Evolutionary conservation across 2,113 vertebrate species (phyloP), one percentile per base, ranked within the genome.

Genomic region (Phyllostomus hastatus): DNA sequence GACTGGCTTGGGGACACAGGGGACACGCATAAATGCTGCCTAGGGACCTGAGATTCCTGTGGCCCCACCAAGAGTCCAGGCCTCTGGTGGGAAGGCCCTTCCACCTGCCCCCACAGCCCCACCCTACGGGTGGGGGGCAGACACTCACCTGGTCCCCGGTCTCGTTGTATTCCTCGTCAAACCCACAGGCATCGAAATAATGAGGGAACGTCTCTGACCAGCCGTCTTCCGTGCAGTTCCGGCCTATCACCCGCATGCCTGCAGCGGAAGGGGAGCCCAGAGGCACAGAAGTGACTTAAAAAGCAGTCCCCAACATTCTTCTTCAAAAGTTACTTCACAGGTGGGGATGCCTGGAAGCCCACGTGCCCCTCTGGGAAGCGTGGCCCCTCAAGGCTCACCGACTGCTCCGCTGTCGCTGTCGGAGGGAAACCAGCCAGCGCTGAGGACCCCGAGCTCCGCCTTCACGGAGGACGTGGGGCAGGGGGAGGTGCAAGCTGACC

Each of bases 121-220:
- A 52, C 46, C 81, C 46, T 35, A 22, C 8, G 1, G 26, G 10
- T 2, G 1, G 3, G 11, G 15, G 20, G 10, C 35, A 43, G 43
- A 59, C 11, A 85, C 97, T 97, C 94, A 99, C 99, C 98, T 99
- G 98, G 81, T 98, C 98, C 8, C 98, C 98, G 0, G 97, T 76
- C 75, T 98, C 98, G 54, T 97, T 98, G 54, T 99, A 99, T 52
- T 1, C 61, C 11, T 99, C 99, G 5, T 99, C 98, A 50, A 98
- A 98, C 78, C 99, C 98, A 0, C 99, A 99, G 61, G 99, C 99
- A 1, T 99, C 99, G 0, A 99, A 98, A 67, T 99, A 99, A 91
- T 99, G 99, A 57, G 99, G 99, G 97, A 98, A 99, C 3, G 99
- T 98, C 61, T 99, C 99, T 0, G 99, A 99, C 99, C 99, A 99